Percentiles rank a stretch among this genome's conserved stretches.
Conservation (phyloP, 2,888 invertebrate genomes). For the Sceliomorpha sp. region DNA sequence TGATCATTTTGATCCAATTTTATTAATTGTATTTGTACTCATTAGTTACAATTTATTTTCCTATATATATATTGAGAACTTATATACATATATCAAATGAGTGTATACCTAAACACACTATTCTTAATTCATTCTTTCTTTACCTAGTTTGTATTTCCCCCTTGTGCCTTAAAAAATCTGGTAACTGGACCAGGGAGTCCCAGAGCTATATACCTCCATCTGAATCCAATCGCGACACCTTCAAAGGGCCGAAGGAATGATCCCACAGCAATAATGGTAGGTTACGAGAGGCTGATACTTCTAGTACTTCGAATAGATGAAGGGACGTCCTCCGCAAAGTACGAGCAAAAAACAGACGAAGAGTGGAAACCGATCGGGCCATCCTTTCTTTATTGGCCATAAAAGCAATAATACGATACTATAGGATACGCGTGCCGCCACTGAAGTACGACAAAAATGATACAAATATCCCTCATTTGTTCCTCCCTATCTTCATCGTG, state of each 20-base stretch:
- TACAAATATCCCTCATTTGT: conserved; percentile 66
- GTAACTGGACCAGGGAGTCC: conserved; percentile 79
- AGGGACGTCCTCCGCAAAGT: conserved; percentile 25
- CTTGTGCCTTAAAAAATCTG: conserved; percentile 57
- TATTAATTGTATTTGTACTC: no score
- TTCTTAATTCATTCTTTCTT: conserved; percentile 34
- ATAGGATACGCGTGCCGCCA: conserved; percentile 71
- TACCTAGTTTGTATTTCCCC: conserved; percentile 24
- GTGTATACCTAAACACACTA: conserved; percentile 31
- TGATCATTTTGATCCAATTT: conserved; percentile 18
- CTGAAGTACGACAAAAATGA: conserved; percentile 74
- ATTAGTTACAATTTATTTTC: no score
- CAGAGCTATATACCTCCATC: conserved; percentile 74
- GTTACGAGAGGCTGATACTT: conserved; percentile 48
- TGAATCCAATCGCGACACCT: conserved; percentile 79
- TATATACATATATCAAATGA: no score
- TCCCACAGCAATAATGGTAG: conserved; percentile 70
- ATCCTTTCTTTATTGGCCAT: conserved; percentile 78
- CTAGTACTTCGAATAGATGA: conserved; percentile 21
- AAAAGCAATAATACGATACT: conserved; percentile 79
- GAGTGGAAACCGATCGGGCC: conserved; percentile 60
- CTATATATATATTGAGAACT: no score
- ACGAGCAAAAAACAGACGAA: conserved; percentile 32
- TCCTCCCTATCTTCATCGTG: conserved; percentile 35
- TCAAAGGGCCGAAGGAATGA: conserved; percentile 65